Evolutionary conservation across 2,888 invertebrate species (phyloP), one percentile per base, ranked within the genome.

Genomic region (Dermolepida albohirtum): DNA sequence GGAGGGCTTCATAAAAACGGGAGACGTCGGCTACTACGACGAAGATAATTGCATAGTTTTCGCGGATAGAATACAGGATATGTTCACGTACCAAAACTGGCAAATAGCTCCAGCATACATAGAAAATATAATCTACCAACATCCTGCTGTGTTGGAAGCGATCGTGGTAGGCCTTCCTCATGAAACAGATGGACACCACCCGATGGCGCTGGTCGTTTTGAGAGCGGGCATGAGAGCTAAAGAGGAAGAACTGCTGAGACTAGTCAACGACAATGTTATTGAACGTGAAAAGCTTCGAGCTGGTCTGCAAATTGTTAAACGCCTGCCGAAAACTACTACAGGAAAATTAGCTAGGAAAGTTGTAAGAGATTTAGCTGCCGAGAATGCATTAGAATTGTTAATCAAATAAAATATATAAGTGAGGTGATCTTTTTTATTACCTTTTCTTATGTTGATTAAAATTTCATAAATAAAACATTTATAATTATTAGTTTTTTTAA

Each of bases 11-110:
- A 50, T 79, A 14, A 75, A 73, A 70, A 74, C 76, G 1, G 79
- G 79, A 5, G 80, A 80, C 68, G 62, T 77, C 5, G 79, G 78
- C 1, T 75, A 77, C 68, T 79, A 75, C 59, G 78, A 79, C 69
- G 74, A 77, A 52, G 74, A 78, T 47, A 69, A 74, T 27, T 78
- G 73, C 57, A 41, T 80, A 8, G 79, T 75, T 62, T 73, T 80
- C 16, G 71, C 75, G 0, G 78, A 77, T 51, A 72, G 79, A 34
- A 69, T 76, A 1, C 76, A 77, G 62, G 80, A 79, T 50, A 78
- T 77, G 66, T 77, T 80, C 55, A 80, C 78, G 64, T 78, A 78
- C 54, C 72, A 74, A 50, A 64, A 69, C 8, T 76, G 74, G 72
- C 78, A 78, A 49, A 74, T 87, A 40, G 74, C 75, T 7, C 79